Conservation (phyloP, 1,140 invertebrate genomes). For the Drosophila quadrilineata region DNA sequence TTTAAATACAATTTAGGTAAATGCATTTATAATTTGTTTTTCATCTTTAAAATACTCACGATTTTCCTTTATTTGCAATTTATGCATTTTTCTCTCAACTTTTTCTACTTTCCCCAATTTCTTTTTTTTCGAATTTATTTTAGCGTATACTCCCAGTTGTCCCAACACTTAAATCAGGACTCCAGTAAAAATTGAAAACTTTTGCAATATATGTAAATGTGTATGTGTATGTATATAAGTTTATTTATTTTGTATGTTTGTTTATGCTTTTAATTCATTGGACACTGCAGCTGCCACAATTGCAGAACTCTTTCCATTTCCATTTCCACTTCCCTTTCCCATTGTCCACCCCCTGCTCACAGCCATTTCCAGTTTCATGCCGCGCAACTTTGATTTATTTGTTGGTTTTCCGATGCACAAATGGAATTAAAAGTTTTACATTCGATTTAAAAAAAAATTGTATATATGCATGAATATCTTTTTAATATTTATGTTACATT, state of each 20-base stretch:
- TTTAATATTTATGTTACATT: too few relatives aligned
- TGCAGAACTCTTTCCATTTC: slow-evolving; percentile 1
- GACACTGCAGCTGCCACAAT: slow-evolving; percentile 47
- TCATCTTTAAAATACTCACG: slow-evolving; percentile 44
- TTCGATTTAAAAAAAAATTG: slow-evolving; percentile 38
- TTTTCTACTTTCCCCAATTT: slow-evolving; percentile 9
- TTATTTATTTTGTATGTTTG: slow-evolving; percentile 30
- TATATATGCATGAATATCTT: too few relatives aligned
- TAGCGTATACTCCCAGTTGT: slow-evolving; percentile 21
- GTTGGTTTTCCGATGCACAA: slow-evolving; percentile 49
- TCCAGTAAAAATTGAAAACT: slow-evolving; percentile 69
- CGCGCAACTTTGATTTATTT: slow-evolving; percentile 67
- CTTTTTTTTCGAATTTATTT: slow-evolving; percentile 49
- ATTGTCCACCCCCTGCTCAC: background rate
- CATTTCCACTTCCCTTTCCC: background rate
- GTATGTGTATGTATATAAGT: slow-evolving; percentile 22
- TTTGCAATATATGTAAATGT: slow-evolving; percentile 26
- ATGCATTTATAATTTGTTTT: slow-evolving; percentile 43
- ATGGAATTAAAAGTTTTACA: slow-evolving; percentile 73
- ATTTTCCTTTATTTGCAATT: slow-evolving; percentile 20
- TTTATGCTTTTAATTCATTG: slow-evolving; percentile 64
- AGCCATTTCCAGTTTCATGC: slow-evolving; percentile 14
- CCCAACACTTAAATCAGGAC: slow-evolving; percentile 65
- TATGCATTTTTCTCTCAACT: slow-evolving; percentile 26
- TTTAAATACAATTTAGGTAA: slow-evolving; percentile 46